Evolutionary conservation across 2,888 invertebrate species (phyloP), one percentile per base, ranked within the genome.

Genomic region (Megaustenia siamemsis): DNA sequence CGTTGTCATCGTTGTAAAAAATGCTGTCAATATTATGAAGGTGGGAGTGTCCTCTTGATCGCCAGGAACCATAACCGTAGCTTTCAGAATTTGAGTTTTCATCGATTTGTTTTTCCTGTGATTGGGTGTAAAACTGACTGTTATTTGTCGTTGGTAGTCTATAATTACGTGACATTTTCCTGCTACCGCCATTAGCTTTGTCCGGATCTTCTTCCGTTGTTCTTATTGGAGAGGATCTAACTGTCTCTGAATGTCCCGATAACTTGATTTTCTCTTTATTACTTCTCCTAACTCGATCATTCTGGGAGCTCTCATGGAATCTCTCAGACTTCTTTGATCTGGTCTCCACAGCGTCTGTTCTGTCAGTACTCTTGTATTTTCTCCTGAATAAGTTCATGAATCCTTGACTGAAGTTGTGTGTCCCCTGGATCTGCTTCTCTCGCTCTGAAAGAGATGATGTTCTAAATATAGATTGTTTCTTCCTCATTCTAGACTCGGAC

Each of bases 1-100:
- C n/a, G n/a, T n/a, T n/a, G n/a, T n/a, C n/a, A n/a, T n/a, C n/a
- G n/a, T 15, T 18, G 32, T 21, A 73, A 49, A 12, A 15, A 1
- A 43, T 40, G 21, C 35, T 49, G 2, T 32, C 32, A 28, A 32
- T 32, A 18, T 66, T 28, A 18, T 63, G 0, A 40, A 8, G 24
- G 12, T n/a, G n/a, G 15, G 43, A 0, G 15, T 15, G 21, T 24
- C n/a, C 35, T 53, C 63, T 60, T 1, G 82, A 83, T 10, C 66
- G 15, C 82, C 82, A 83, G 4, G 73, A 66, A 12, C 82, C 82
- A 32, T 83, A 83, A n/a, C 82, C 82, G 43, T 75, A 56, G 28
- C 82, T 82, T 5, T 73, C 63, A 6, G 82, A 83, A 21, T 49
- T 49, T 0, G 53, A 2, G 24, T 83, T 76, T 24, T n/a, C n/a